Base-by-base conservation (phyloP, 2,888 invertebrate genomes). In the Dione vanillae region DNA sequence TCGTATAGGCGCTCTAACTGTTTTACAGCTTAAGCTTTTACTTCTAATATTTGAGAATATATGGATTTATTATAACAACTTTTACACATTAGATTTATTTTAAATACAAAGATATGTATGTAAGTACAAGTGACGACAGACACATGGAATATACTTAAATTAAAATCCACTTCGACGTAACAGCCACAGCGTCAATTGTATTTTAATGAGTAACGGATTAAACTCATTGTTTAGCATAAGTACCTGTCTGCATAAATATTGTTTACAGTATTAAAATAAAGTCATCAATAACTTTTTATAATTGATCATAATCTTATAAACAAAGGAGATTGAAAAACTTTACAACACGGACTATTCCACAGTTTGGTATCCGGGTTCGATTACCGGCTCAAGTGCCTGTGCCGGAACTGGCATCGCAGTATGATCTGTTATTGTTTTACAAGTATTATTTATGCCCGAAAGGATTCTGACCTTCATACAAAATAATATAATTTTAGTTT, bases 281-380 rank as follows among this genome's bases (percentile, higher is more conserved):
- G 68, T 62, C 68, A 56, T 69, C 65, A 61, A 65, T 51, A 66
- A 65, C 35, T 66, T 45, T 65, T 74, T 58, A 27, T 59, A 58
- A 64, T 61, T 64, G 66, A 74, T 71, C 67, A 49, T 66, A 71
- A 73, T 73, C 72, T 70, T 59, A 67, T 67, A 70, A 67, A 73
- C 70, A 73, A 72, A 71, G 65, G 69, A 61, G 68, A 72, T 65
- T 61, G 64, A 70, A 73, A 61, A 73, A 71, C 37, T 12, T 47
- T 67, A 72, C 56, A 70, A 67, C 67, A 70, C 51, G 52, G 70
- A 73, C 41, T 65, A 70, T 69, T 74, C 67, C 40, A 64, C 70
- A 67, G 65, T 37, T 27, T 52, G 64, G 65, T 71, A 78, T 79
- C 79, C 78, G 79, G 79, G 80, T 79, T 78, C 76, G 75, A 76